phyloP scores from a whole-genome alignment of 2,888 invertebrate species.

The Caenorhabditis angaria region DNA sequence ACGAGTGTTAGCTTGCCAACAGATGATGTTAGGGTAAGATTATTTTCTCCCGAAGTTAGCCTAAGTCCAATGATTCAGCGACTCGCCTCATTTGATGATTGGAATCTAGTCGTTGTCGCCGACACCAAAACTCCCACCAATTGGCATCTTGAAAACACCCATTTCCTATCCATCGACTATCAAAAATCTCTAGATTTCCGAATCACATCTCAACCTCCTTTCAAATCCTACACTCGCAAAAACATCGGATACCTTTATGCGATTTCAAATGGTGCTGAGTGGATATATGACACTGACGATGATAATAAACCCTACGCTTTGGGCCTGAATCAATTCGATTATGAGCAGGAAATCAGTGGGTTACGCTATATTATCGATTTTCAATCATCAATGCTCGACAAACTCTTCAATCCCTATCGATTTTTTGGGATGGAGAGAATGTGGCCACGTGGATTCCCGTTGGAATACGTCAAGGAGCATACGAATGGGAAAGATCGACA shows the following conservation, averaged over 20 bases:
- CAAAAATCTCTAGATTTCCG: slow-evolving; percentile 9
- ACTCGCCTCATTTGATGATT: slow-evolving; percentile 21
- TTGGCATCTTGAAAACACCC: slow-evolving; percentile 30
- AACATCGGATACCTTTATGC: slow-evolving; percentile 12
- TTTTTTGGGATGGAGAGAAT: neutral
- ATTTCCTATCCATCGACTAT: slow-evolving; percentile 31
- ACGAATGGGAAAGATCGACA: slow-evolving; percentile 33
- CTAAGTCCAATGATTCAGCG: too few relatives aligned
- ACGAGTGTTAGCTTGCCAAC: slow-evolving; percentile 32
- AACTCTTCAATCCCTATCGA: slow-evolving; percentile 5
- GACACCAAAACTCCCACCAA: slow-evolving; percentile 41
- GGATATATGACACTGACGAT: slow-evolving; percentile 17
- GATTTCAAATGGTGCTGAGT: slow-evolving; percentile 12
- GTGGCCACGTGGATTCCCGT: slow-evolving; percentile 9
- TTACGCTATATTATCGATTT: slow-evolving; percentile 7
- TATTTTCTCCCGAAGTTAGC: too few relatives aligned
- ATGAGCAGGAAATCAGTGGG: slow-evolving; percentile 1
- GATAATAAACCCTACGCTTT: too few relatives aligned
- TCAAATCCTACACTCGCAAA: slow-evolving; percentile 15
- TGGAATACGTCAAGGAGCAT: slow-evolving; percentile 20
- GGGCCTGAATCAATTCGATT: slow-evolving; percentile 10
- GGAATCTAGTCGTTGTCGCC: slow-evolving; percentile 38
- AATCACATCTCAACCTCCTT: neutral
- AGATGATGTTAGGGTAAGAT: slow-evolving; percentile 46
- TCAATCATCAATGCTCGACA: too few relatives aligned